These are phyloP conservation scores for Ephialtes manifestator DNA, from an alignment of 2,888 invertebrate genomes.

Conservation along the genomic window DNA sequence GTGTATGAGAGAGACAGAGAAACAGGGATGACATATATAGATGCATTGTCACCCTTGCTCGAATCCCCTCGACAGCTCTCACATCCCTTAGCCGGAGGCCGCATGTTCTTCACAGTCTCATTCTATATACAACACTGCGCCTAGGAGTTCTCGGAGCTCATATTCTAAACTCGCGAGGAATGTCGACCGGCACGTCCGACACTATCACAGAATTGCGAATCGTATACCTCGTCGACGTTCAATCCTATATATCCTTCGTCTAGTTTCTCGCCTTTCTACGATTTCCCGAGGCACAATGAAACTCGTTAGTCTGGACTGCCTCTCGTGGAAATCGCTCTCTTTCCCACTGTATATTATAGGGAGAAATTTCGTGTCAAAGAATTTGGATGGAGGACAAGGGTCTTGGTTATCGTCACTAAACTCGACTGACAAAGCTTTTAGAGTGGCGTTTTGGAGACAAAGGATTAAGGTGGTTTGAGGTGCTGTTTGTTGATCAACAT, in stretches of 20 bases:
- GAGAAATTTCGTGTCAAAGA: conserved; percentile 18
- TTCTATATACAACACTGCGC: not conserved
- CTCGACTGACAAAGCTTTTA: not conserved
- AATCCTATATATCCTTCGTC: conserved; percentile 8
- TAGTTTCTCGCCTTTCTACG: conserved; percentile 1
- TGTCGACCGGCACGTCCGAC: conserved; percentile 58
- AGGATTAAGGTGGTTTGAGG: not conserved
- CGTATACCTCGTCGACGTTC: conserved; percentile 21
- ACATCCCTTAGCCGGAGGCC: conserved; percentile 37
- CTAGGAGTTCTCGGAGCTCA: conserved; percentile 21
- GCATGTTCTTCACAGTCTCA: conserved; percentile 16
- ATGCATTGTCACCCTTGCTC: conserved; percentile 69
- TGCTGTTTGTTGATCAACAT: not conserved
- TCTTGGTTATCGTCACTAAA: not conserved
- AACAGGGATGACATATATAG: conserved; percentile 45
- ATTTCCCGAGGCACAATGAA: conserved; percentile 62
- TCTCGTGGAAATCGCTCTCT: conserved; percentile 36
- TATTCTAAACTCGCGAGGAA: conserved; percentile 63
- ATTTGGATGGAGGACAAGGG: not conserved
- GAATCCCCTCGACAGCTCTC: conserved; percentile 47
- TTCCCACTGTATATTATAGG: not conserved
- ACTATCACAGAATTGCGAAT: conserved; percentile 57
- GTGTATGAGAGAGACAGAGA: conserved; percentile 28
- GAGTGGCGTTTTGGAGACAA: not conserved
- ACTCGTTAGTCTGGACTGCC: conserved; percentile 55